Evolutionary conservation across 2,888 invertebrate genomes (phyloP), one percentile per base, ranked within the genome.

Genomic region (Acronicta alni): DNA sequence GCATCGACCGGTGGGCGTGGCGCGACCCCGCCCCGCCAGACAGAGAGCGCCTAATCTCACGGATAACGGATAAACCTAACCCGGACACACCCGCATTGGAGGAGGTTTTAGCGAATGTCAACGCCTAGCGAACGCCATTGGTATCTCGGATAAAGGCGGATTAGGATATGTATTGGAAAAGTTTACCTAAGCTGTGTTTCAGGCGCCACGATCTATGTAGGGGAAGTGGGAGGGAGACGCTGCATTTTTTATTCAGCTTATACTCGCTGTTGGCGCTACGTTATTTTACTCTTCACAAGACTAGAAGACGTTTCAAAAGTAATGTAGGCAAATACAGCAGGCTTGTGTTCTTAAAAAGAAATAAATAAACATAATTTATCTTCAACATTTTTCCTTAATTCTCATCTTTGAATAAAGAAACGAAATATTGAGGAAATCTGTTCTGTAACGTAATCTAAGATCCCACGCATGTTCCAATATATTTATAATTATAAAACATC

Each of bases 1-100:
- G 85, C 91, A 92, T 93, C 92, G 93, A 93, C 91, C 93, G 92
- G 90, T 89, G 83, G 93, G 93, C 93, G 92, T 91, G 92, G 88
- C 88, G 74, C 70, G 87, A 86, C 90, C 89, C 91, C 92, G 91
- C 93, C 93, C 88, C 88, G 82, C 84, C 81, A 88, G 87, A 88
- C 87, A 86, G 89, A 89, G 88, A 88, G 80, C 89, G 86, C 80
- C 91, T 94, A 93, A 94, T 94, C 94, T 91, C 72, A 77, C 86
- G 92, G 91, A 92, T 94, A 93, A 91, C 89, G 93, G 93, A 93
- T 93, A 89, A 92, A 87, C 88, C 87, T 92, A 89, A 91, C 82
- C 86, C 89, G 77, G 78, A 75, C 83, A 85, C 85, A 83, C 86
- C 87, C 85, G 89, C 75, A 89, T 91, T 89, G 92, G 92, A 89